phyloP scores from a whole-genome alignment of 2,113 vertebrate genomes.

The Eubucco bourcierii region DNA sequence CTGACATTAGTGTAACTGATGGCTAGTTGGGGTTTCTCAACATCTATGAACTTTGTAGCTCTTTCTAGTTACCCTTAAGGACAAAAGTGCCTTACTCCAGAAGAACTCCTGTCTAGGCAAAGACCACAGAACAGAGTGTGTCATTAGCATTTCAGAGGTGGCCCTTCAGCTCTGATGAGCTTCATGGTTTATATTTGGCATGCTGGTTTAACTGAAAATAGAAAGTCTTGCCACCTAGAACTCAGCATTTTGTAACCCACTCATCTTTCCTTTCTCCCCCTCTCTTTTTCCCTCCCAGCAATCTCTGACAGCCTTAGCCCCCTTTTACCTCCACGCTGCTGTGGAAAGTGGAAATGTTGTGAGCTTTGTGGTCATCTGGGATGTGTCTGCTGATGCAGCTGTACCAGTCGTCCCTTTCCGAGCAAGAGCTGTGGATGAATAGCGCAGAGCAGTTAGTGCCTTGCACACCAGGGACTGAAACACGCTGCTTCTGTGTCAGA shows the following conservation, averaged over 20 bases:
- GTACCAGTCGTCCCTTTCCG: constrained; percentile 95
- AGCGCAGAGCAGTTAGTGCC: not conserved
- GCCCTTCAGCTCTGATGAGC: not conserved
- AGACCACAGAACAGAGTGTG: not conserved
- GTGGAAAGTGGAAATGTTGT: constrained; percentile 73
- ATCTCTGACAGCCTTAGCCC: not conserved
- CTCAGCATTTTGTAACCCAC: not conserved
- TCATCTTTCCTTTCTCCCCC: not conserved
- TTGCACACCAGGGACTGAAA: not conserved
- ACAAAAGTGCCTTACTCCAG: not conserved
- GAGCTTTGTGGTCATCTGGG: constrained; percentile 82
- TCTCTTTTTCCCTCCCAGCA: not conserved
- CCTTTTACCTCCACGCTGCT: constrained; percentile 77
- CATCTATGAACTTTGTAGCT: not conserved
- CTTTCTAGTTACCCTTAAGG: not conserved
- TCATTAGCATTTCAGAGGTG: not conserved
- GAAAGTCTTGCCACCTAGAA: not conserved
- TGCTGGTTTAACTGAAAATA: not conserved
- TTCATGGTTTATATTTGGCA: not conserved
- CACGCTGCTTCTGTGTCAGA: not conserved
- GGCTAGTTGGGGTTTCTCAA: not conserved
- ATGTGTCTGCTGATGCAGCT: constrained; percentile 85
- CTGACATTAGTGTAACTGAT: not conserved
- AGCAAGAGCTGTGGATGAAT: constrained; percentile 82
- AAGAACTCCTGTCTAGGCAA: not conserved